phyloP scores from a whole-genome alignment of 1,140 invertebrate species.

The Globodera rostochiensis region DNA sequence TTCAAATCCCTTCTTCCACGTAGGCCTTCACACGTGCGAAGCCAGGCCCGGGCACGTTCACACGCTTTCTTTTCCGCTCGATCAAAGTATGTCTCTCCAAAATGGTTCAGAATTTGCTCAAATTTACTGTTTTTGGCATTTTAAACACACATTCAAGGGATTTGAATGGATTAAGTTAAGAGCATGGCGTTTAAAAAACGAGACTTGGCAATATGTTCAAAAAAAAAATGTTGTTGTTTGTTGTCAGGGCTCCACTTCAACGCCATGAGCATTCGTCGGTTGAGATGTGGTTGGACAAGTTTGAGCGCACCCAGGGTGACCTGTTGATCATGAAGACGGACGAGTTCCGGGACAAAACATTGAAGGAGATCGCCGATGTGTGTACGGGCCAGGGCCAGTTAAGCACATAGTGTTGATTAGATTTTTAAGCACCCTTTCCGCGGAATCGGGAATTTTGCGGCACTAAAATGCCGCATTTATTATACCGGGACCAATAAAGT shows the following conservation, averaged over 20 bases:
- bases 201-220: neutral
- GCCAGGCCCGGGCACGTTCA: constrained; percentile 58
- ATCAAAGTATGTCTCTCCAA: constrained; percentile 61
- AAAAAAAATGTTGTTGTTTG: constrained; percentile 10
- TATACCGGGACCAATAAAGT: no score
- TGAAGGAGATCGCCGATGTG: constrained; percentile 58
- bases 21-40: constrained; percentile 61
- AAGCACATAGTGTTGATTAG: no score
- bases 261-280: constrained; percentile 60
- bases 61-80: constrained; percentile 52
- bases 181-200: neutral
- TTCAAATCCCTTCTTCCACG: constrained; percentile 26
- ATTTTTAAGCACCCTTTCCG: no score
- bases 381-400: neutral
- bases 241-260: constrained; percentile 54
- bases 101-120: no score
- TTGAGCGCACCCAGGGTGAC: constrained; percentile 56
- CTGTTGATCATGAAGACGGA: constrained; percentile 60
- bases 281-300: constrained; percentile 62
- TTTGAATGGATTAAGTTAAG: constrained; percentile 2
- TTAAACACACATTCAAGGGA: neutral
- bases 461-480: no score
- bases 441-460: no score
- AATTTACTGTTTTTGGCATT: no score
- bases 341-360: constrained; percentile 60